Base-by-base conservation (phyloP, 2,888 invertebrate genomes). In the Dasysyrphus tricinctus region DNA sequence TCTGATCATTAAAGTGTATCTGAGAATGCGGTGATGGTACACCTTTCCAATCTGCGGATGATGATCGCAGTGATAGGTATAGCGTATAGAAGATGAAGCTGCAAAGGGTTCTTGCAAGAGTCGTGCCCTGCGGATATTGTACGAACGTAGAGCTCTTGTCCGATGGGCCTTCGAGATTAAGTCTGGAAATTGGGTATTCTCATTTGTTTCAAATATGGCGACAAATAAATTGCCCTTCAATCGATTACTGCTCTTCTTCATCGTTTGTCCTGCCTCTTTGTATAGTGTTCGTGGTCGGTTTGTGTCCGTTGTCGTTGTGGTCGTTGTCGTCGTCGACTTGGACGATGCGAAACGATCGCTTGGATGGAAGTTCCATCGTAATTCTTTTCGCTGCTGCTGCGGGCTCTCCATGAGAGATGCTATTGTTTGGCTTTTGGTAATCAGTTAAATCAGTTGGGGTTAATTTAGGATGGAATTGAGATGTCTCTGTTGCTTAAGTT, bases 151-250 rank as follows among this genome's bases (percentile, higher is more conserved):
- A 39, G 70, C 78, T 69, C 82, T 82, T 82, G 59, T 82, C 82
- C 78, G 86, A 86, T 83, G 87, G 67, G 73, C 54, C 76, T 76
- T 87, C 59, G 56, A 74, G 87, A 83, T 87, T 87, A 87, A 87
- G 79, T 86, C 87, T 73, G 76, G 59, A 80, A 87, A 83, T 83
- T 87, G 75, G 84, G 84, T 87, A 82, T 87, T 88, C 89, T 89
- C 86, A 89, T 89, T 89, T 89, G 89, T 89, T 89, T 89, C 89
- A 89, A 89, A 89, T 89, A 89, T 88, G 88, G 88, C 88, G 87
- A 88, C 88, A 88, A 88, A 89, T 89, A 89, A 89, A 89, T 89
- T 89, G 89, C 88, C 88, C 84, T 78, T 88, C 76, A 84, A 84
- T 86, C 80, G 88, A 88, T 88, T 88, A 89, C 88, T 87, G 88